Conservation (phyloP, 2,797 vertebrate species). For the Epinephelus malabaricus region DNA sequence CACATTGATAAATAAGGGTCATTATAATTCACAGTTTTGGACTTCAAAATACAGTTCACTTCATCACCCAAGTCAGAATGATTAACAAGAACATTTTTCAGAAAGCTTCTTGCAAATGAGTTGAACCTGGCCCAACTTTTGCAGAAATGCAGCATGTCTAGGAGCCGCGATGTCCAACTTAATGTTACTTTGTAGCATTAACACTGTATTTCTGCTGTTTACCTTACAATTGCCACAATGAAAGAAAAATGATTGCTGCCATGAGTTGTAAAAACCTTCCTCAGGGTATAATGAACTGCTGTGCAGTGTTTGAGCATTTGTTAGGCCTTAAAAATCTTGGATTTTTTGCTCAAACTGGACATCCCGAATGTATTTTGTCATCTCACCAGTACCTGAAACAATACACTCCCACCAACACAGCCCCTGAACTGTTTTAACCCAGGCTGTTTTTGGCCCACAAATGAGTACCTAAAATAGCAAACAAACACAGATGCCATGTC, state of each 20-base stretch:
- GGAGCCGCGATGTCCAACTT: too few species aligned
- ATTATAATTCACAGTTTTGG: constrained; percentile 17
- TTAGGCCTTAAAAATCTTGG: neutral
- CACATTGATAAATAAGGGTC: neutral
- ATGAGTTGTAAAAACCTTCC: neutral
- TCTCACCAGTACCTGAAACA: neutral
- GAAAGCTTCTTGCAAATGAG: neutral
- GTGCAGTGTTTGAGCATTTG: neutral
- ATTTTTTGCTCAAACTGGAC: neutral
- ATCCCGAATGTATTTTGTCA: neutral
- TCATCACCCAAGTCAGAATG: constrained; percentile 1
- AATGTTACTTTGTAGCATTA: neutral
- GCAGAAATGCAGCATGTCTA: neutral
- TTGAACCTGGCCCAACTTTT: neutral
- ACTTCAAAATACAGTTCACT: neutral
- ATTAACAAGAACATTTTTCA: neutral
- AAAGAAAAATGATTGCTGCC: neutral
- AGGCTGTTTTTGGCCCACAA: neutral
- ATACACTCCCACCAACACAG: neutral
- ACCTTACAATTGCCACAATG: neutral
- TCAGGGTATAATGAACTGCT: neutral
- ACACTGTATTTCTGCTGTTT: neutral
- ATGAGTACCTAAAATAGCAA: neutral
- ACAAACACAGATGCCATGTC: neutral
- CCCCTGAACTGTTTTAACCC: neutral